Evolutionary conservation across 1,140 invertebrate genomes (phyloP), one percentile per base, ranked within the genome.

Genomic region (Drosophila tropicalis): DNA sequence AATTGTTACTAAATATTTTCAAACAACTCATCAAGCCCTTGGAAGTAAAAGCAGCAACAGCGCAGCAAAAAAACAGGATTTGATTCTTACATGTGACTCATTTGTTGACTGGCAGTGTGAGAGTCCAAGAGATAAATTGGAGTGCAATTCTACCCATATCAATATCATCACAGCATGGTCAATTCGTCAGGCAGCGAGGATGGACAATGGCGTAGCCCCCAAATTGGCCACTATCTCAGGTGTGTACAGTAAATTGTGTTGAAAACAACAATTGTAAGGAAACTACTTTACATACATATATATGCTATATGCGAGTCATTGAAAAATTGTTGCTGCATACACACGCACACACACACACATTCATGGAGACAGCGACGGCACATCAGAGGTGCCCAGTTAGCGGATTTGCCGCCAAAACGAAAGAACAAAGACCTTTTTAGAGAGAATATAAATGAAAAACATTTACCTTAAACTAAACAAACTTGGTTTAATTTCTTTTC

Each of bases 181-280:
- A 86, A 85, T 85, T 90, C 90, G 54, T 92, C 91, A 60, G 91
- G 91, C 70, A 92, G 91, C 76, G 91, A 92, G 72, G 91, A 92
- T 75, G 91, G 91, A 32, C 91, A 92, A 79, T 62, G 91, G 65
- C 76, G 90, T 41, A 92, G 91, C 75, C 90, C 91, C 73, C 77
- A 76, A 56, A 90, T 91, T 41, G 84, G 79, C 58, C 79, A 90
- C 25, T 85, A 79, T 77, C 72, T 90, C 79, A 92, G 91, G 91
- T 92, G 82, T 84, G 87, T 91, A 90, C 51, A 56, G 9, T 22
- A 51, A 12, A 51, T 51, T 7, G 44, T 65, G 63, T 64, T 58
- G 67, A 67, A 58, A 56, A 62, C 62, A 71, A 68, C 67, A 61
- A 61, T 67, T 39, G 25, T 77, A 60, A 64, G 65, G 47, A 40